These are phyloP conservation scores for Nomada lathburiana DNA, from an alignment of 2,888 invertebrate species.

Conservation along the genomic window DNA sequence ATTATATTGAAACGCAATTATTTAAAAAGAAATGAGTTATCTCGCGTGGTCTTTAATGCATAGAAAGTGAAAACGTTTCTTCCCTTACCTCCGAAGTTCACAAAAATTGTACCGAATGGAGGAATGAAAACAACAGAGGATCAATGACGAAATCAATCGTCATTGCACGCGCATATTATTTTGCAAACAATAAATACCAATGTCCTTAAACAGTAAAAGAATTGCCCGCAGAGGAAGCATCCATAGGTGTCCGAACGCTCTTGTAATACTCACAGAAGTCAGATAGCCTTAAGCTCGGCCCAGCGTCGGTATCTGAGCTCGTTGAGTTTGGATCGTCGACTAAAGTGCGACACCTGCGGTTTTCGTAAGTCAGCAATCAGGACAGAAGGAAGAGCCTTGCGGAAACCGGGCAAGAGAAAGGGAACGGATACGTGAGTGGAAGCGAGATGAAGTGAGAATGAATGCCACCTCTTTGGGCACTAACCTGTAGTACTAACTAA, in stretches of 20 bases:
- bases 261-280: not conserved
- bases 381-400: constrained; percentile 20
- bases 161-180: no score
- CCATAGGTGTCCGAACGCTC: not conserved
- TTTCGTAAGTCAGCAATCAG: constrained; percentile 54
- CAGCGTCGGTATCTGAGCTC: constrained; percentile 22
- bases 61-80: no score
- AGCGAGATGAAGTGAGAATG: constrained; percentile 11
- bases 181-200: no score
- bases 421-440: not conserved
- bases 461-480: constrained; percentile 50
- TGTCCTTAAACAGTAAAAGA: not conserved
- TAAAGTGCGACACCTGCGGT: constrained; percentile 54
- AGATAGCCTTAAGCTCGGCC: not conserved
- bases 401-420: constrained; percentile 13
- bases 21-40: no score
- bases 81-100: no score
- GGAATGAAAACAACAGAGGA: no score
- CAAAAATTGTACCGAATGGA: no score
- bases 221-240: not conserved
- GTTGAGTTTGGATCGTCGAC: constrained; percentile 12
- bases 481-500: constrained; percentile 64
- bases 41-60: no score
- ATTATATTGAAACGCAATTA: no score
- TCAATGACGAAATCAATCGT: no score